A percentile compares a stretch with the other conserved stretches of the same genome.
Conservation (phyloP, 1,140 invertebrate genomes). For the Paraescarpia echinospica region DNA sequence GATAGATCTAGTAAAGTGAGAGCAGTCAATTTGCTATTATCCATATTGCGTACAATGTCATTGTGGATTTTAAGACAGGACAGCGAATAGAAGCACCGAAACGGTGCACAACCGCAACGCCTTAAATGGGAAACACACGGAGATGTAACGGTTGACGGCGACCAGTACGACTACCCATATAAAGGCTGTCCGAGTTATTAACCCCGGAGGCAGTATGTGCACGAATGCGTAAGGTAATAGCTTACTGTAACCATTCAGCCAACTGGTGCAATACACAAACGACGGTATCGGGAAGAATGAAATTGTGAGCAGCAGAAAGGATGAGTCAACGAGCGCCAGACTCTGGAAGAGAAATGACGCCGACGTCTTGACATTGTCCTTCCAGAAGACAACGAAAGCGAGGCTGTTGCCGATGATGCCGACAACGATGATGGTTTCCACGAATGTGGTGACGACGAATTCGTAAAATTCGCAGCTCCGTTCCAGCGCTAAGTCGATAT, state of each 20-base stretch:
- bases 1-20: too few relatives aligned
- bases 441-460: constrained; percentile 22
- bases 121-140: constrained; percentile 27
- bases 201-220: constrained; percentile 8
- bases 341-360: constrained; percentile 29
- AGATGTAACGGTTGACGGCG: constrained; percentile 28
- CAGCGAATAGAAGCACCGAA: constrained; percentile 15
- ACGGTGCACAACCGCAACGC: constrained; percentile 18
- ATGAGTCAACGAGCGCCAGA: constrained; percentile 24
- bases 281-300: constrained; percentile 20
- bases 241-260: constrained; percentile 1
- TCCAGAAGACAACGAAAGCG: constrained; percentile 23
- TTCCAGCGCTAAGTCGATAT: not conserved
- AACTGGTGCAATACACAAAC: not conserved
- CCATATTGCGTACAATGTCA: too few relatives aligned
- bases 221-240: not conserved
- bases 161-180: constrained; percentile 30
- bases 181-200: constrained; percentile 21
- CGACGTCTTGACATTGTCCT: constrained; percentile 26
- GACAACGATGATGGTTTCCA: constrained; percentile 19
- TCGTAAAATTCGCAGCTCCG: constrained; percentile 21
- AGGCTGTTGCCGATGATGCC: constrained; percentile 28
- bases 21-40: too few relatives aligned
- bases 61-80: too few relatives aligned
- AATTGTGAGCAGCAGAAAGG: constrained; percentile 18